These are phyloP conservation scores for Aspidiotus destructor DNA, from an alignment of 2,888 invertebrate genomes.

Conservation along the genomic window DNA sequence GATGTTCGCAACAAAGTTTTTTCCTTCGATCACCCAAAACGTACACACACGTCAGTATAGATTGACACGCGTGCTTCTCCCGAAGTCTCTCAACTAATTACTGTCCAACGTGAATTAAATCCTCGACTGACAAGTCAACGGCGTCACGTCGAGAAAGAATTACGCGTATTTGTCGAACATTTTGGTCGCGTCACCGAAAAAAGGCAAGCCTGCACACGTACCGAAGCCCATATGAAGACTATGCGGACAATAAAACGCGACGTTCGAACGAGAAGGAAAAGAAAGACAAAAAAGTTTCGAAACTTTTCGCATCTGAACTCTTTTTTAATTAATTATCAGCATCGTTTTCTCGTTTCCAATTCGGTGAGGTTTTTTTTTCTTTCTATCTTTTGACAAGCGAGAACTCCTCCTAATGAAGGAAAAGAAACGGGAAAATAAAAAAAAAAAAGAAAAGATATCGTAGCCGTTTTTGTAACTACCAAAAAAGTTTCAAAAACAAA, in stretches of 20 bases:
- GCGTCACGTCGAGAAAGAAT: neutral
- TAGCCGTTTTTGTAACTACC: neutral
- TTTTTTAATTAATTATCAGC: neutral
- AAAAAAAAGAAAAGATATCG: neutral
- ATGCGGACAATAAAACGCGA: neutral
- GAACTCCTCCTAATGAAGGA: too few relatives aligned
- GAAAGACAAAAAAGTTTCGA: neutral
- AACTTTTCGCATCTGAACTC: neutral
- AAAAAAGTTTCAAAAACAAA: neutral
- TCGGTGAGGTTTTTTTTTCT: too few relatives aligned
- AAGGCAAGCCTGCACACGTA: neutral
- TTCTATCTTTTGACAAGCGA: too few relatives aligned
- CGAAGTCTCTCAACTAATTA: neutral
- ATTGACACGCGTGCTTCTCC: too few relatives aligned
- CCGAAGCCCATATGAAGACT: too few relatives aligned
- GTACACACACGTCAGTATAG: too few relatives aligned
- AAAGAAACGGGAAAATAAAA: neutral
- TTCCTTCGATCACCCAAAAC: too few relatives aligned
- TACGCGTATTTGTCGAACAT: neutral
- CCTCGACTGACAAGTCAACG: neutral
- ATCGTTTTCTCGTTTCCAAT: neutral
- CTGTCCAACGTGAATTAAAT: neutral
- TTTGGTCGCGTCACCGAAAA: neutral
- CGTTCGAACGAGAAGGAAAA: neutral
- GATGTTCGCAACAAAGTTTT: too few relatives aligned